Conservation (phyloP, 2,888 invertebrate genomes). For the Habrosyne pyritoides region DNA sequence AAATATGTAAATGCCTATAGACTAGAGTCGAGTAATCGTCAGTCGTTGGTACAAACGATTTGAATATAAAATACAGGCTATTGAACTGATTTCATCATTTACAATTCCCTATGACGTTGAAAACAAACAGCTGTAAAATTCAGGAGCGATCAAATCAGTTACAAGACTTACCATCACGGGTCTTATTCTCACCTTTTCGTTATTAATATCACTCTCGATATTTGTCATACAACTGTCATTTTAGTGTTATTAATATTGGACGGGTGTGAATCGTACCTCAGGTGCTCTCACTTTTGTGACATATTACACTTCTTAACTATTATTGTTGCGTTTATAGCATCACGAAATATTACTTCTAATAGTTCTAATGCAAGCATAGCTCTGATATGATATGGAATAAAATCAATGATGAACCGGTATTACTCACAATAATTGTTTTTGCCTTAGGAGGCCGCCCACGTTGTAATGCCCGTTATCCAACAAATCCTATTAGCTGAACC, state of each 20-base stretch:
- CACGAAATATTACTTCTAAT: too few species aligned
- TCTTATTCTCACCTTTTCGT: too few species aligned
- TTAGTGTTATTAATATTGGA: too few species aligned
- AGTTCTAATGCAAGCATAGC: too few species aligned
- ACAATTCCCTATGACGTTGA: slow-evolving; percentile 39
- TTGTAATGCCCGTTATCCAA: slow-evolving; percentile 71
- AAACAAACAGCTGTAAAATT: slow-evolving; percentile 32
- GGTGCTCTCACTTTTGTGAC: too few species aligned
- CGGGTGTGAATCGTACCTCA: too few species aligned
- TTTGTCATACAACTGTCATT: too few species aligned
- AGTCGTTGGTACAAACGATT: slow-evolving; percentile 36
- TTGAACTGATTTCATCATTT: slow-evolving; percentile 48
- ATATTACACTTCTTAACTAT: too few species aligned
- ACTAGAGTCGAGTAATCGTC: slow-evolving; percentile 24
- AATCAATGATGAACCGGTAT: slow-evolving; percentile 52
- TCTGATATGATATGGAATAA: too few species aligned
- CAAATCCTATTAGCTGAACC: slow-evolving; percentile 68
- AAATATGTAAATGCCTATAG: slow-evolving; percentile 28
- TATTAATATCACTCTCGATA: too few species aligned
- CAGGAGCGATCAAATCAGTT: neutral
- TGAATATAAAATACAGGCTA: slow-evolving; percentile 48
- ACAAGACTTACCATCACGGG: too few species aligned
- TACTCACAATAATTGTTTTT: slow-evolving; percentile 61
- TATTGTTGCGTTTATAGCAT: too few species aligned
- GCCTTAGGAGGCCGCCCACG: slow-evolving; percentile 50